Conservation (phyloP, 2,888 invertebrate species). For the Cephus nigrinus region DNA sequence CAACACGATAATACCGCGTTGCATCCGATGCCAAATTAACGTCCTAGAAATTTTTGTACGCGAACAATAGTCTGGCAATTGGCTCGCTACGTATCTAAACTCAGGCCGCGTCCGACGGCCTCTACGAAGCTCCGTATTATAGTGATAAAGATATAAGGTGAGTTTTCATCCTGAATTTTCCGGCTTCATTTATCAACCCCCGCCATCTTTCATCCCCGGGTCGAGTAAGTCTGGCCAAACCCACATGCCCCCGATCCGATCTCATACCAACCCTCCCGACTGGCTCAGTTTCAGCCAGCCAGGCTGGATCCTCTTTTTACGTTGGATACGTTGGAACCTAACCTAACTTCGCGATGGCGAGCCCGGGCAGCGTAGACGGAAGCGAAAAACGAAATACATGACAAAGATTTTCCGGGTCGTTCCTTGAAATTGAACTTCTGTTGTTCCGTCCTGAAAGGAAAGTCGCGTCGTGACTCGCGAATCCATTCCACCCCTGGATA, state of each 20-base stretch:
- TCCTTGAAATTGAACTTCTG: slow-evolving; percentile 60
- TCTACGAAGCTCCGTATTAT: background rate
- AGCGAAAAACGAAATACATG: slow-evolving; percentile 44
- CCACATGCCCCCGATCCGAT: background rate
- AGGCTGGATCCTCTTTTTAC: background rate
- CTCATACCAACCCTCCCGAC: background rate
- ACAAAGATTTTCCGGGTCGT: slow-evolving; percentile 55
- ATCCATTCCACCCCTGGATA: background rate
- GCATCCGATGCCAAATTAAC: background rate
- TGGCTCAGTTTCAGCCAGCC: background rate
- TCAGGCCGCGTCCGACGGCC: background rate
- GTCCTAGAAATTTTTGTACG: background rate
- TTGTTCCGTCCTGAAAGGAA: slow-evolving; percentile 42
- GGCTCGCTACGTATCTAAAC: background rate
- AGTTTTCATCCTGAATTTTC: background rate
- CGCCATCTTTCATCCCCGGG: background rate
- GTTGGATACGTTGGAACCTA: background rate
- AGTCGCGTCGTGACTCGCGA: background rate
- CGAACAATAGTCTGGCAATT: background rate
- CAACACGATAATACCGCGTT: background rate
- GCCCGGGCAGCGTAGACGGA: background rate
- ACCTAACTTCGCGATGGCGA: background rate
- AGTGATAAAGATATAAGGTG: background rate
- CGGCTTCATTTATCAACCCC: background rate
- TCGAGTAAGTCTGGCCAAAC: background rate